These are phyloP conservation scores for Euwallacea fornicatus DNA, from an alignment of 1,140 invertebrate species.

Conservation along the genomic window DNA sequence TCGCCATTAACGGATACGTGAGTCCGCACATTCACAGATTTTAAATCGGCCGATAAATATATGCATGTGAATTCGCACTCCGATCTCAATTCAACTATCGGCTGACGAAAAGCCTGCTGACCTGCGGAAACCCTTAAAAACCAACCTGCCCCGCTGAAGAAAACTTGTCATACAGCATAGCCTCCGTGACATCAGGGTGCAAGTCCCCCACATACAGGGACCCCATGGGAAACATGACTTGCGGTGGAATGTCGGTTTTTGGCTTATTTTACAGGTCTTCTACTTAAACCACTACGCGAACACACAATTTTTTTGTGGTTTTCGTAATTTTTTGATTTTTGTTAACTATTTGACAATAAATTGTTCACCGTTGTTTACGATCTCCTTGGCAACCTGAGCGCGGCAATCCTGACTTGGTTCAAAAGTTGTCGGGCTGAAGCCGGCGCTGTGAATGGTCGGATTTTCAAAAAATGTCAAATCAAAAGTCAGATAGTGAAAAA, in stretches of 20 bases:
- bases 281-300: conserved; percentile 24
- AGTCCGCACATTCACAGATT: no score
- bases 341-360: conserved; percentile 1
- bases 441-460: no score
- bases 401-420: no score
- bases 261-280: conserved; percentile 21
- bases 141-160: conserved; percentile 87
- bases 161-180: conserved; percentile 99
- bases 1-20: no score
- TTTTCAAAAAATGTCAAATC: no score
- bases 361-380: conserved; percentile 26
- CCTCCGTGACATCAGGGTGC: conserved; percentile 96
- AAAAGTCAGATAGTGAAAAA: no score
- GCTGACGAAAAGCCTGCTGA: no score
- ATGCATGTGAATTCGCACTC: no score
- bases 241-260: conserved; percentile 57
- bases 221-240: conserved; percentile 83
- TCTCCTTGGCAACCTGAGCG: conserved; percentile 9
- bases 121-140: background rate
- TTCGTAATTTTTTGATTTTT: conserved; percentile 19
- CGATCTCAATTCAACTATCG: no score
- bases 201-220: conserved; percentile 99
- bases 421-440: no score
- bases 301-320: conserved; percentile 28
- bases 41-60: no score